phyloP scores from a whole-genome alignment of 2,113 vertebrate species.

The Malurus elegans region DNA sequence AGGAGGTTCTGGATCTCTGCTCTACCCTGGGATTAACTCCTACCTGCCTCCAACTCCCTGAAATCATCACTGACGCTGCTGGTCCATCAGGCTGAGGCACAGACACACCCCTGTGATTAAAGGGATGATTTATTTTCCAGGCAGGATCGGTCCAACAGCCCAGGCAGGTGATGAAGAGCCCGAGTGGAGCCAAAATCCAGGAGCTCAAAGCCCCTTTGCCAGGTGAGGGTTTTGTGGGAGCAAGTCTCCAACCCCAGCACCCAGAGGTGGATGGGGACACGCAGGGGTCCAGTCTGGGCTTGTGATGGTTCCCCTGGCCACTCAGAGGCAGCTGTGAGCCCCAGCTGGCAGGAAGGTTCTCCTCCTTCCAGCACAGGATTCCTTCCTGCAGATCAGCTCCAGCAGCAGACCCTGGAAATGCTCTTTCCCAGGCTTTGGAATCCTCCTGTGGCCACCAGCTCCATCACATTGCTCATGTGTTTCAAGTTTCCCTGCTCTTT shows the following conservation, averaged over 20 bases:
- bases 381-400: not conserved
- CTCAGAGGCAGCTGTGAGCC: not conserved
- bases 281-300: not conserved
- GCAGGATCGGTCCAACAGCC: not conserved
- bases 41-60: not conserved
- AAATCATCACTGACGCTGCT: not conserved
- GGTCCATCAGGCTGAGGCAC: not conserved
- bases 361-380: not conserved
- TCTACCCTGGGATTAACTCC: not conserved
- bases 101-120: rapidly evolving
- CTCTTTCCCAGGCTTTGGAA: not conserved
- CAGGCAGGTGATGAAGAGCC: not conserved
- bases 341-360: not conserved
- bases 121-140: not conserved
- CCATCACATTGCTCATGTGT: rapidly evolving
- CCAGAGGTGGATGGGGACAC: not conserved
- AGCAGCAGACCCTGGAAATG: not conserved
- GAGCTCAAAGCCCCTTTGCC: not conserved
- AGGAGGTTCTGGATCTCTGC: not conserved
- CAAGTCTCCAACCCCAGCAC: rapidly evolving
- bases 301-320: not conserved
- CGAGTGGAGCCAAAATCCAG: not conserved
- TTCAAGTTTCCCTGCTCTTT: not conserved
- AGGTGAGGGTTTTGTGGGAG: not conserved
- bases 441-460: not conserved